Evolutionary conservation across 1,140 invertebrate genomes (phyloP).

Genomic region (Brachionus rubens): DNA sequence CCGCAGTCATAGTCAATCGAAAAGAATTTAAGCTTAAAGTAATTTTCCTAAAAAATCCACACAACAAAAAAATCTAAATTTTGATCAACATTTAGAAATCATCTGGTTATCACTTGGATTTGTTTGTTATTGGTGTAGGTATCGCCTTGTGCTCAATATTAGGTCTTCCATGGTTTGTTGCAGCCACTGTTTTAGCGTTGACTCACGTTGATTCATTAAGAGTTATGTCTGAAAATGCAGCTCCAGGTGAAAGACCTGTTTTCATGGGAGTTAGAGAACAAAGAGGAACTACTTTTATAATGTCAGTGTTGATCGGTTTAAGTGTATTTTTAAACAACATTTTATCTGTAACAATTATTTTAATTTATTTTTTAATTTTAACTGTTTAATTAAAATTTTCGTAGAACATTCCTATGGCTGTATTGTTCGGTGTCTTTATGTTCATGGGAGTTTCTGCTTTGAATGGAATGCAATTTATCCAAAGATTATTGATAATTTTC

Average conservation of each 20-base stretch:
- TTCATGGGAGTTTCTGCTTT: slow-evolving; percentile 59
- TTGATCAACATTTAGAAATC: too few species aligned
- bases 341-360: slow-evolving; percentile 51
- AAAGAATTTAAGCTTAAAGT: slow-evolving; percentile 61
- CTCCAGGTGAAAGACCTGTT: slow-evolving; percentile 58
- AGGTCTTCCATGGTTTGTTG: slow-evolving; percentile 62
- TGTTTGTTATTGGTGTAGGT: slow-evolving; percentile 56
- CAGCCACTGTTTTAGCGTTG: slow-evolving; percentile 59
- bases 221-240: slow-evolving; percentile 53
- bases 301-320: slow-evolving; percentile 57
- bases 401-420: slow-evolving; percentile 56
- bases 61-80: slow-evolving; percentile 35
- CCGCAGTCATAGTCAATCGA: slow-evolving; percentile 61
- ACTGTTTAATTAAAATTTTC: too few species aligned
- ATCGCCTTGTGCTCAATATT: slow-evolving; percentile 60
- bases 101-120: slow-evolving; percentile 61
- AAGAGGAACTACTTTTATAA: slow-evolving; percentile 56
- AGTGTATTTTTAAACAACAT: slow-evolving; percentile 57
- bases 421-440: slow-evolving; percentile 58
- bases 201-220: slow-evolving; percentile 55
- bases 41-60: slow-evolving; percentile 4
- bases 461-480: slow-evolving; percentile 51
- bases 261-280: slow-evolving; percentile 61
- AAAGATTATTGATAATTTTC: slow-evolving; percentile 64
- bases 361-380: not conserved